Base-by-base conservation (phyloP, 2,797 vertebrate species). In the Myotis pilosus region DNA sequence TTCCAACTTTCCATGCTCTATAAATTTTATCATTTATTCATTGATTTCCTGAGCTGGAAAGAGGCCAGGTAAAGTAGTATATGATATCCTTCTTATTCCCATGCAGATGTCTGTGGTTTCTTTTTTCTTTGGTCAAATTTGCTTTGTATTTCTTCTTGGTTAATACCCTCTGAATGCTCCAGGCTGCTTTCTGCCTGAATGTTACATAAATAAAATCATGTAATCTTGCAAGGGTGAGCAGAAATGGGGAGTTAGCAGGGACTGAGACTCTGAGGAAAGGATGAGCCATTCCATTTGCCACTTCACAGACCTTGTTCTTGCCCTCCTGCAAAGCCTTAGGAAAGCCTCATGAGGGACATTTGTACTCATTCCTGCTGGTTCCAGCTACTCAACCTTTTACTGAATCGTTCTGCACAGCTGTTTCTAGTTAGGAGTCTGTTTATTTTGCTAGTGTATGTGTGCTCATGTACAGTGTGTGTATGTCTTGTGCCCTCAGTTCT, bases 171-270 rank as follows among this genome's bases (percentile, higher is more conserved):
- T 84, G 93, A 89, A 68, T 88, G 69, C 68, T 81, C 33, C 83
- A 89, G 55, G 53, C 86, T 93, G 47, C 87, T 81, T 88, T 95
- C 57, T 94, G 94, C 88, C 83, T 84, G 80, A 81, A 64, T 80
- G 76, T 93, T 78, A 94, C 90, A 94, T 97, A 96, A 97, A 97
- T 95, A 97, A 95, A 95, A 96, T 30, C 30, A 11, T 91, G 36
- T 41, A 30, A 93, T 87, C 71, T 75, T 82, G 92, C 71, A 93
- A 74, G 75, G 51, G 3, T 94, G 66, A 95, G 75, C 44, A 92
- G 79, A 75, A 66, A 41, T 71, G 6, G 49, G 51, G 25, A 64
- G 53, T 76, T 95, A 93, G 82, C 76, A 51, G 83, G 28, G 85
- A 94, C 68, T 30, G 22, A 78, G 41, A 91, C 1, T 5, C 44